phyloP scores from a whole-genome alignment of 2,797 vertebrate genomes.

The Alca torda region DNA sequence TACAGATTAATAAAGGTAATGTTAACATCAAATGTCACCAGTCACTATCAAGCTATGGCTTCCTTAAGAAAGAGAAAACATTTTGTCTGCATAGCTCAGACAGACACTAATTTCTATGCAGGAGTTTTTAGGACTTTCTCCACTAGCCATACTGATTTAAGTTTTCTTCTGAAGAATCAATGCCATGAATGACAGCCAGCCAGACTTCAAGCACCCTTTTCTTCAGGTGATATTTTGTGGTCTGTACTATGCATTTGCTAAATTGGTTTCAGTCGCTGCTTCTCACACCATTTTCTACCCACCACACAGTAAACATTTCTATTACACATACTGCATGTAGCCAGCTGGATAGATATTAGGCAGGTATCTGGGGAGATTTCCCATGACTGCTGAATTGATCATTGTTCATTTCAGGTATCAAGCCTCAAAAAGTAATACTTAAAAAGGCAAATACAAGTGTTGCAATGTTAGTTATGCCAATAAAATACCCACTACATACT shows the following conservation, averaged over 20 bases:
- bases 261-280: neutral
- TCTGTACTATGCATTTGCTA: neutral
- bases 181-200: neutral
- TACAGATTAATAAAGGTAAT: neutral
- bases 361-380: neutral
- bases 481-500: fast-evolving
- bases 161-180: neutral
- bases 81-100: neutral
- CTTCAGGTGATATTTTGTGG: neutral
- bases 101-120: neutral
- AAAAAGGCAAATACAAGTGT: neutral
- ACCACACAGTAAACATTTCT: neutral
- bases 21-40: neutral
- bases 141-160: neutral
- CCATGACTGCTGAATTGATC: neutral
- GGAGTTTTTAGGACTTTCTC: neutral
- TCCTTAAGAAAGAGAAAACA: neutral
- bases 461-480: neutral
- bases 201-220: neutral
- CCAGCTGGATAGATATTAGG: neutral
- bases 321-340: neutral
- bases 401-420: neutral
- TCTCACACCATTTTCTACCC: neutral
- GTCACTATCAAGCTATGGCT: neutral
- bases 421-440: neutral